A percentile compares a stretch with the other conserved stretches of the same genome.
Conservation (phyloP, 2,888 invertebrate genomes). For the Aricia artaxerxes region DNA sequence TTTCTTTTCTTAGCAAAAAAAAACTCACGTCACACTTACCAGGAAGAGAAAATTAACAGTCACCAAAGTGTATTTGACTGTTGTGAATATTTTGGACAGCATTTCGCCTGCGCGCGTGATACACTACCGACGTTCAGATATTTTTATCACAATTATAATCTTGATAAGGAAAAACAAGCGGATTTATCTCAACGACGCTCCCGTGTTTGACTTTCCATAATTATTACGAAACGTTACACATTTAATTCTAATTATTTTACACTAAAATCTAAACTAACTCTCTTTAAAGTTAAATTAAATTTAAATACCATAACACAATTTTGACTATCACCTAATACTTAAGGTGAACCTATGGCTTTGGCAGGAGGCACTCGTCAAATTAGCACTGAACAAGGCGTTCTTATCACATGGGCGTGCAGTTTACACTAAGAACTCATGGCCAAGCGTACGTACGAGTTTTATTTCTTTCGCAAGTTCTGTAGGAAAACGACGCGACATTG, state of each 20-base stretch:
- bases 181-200: slow-evolving; percentile 60
- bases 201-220: slow-evolving; percentile 43
- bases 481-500: neutral
- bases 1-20: neutral
- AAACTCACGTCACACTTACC: slow-evolving; percentile 56
- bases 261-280: slow-evolving; percentile 4
- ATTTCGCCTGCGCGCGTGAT: slow-evolving; percentile 60
- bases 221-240: slow-evolving; percentile 35
- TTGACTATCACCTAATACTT: neutral
- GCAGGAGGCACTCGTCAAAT: slow-evolving; percentile 25
- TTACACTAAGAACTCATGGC: slow-evolving; percentile 34
- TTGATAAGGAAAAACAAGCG: slow-evolving; percentile 74
- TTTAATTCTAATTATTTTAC: slow-evolving; percentile 32
- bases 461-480: slow-evolving; percentile 30
- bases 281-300: neutral
- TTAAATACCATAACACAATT: neutral
- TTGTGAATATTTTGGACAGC: slow-evolving; percentile 71
- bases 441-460: slow-evolving; percentile 33
- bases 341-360: slow-evolving; percentile 14
- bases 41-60: slow-evolving; percentile 67
- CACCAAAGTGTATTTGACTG: slow-evolving; percentile 69
- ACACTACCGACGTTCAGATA: slow-evolving; percentile 55
- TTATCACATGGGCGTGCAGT: slow-evolving; percentile 35
- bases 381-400: slow-evolving; percentile 32
- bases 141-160: slow-evolving; percentile 71